Base-by-base conservation (phyloP, 2,888 invertebrate species). In the Campoplex nolae region DNA sequence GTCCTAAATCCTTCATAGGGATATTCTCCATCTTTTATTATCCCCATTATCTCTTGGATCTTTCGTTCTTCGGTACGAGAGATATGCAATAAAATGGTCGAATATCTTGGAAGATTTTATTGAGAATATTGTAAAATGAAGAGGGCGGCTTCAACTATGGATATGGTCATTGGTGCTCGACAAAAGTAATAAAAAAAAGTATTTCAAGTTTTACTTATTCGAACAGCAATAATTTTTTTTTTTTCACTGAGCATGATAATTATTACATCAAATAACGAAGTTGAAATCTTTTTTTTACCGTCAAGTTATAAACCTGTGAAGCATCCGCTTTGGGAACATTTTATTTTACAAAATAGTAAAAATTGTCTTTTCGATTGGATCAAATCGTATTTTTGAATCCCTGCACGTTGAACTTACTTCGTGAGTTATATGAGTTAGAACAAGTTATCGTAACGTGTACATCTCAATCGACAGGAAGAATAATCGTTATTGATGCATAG, bases 401-500 rank as follows among this genome's bases (percentile, higher is more conserved):
- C 45, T 45, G 13, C 45, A 42, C n/a, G 11, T 56, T 23, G 56
- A 28, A 32, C 58, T 58, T 32, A 4, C 13, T 11, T 4, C 3
- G 13, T 13, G 58, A 28, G 3, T 32, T 23, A 7, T n/a, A n/a
- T n/a, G n/a, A 28, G 18, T 8, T 42, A 9, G 32, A 67, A 38
- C 54, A 28, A 71, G 45, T 42, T 42, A 70, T n/a, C 62, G 18
- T 13, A 45, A 56, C 28, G 28, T 58, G n/a, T 75, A 48, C 54
- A 11, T 85, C 82, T 78, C 78, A 77, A 85, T 68, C 54, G 35
- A 48, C 23, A n/a, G 38, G 35, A 42, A 48, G 75, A 83, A 78
- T 76, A 83, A 80, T 86, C 74, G 68, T 78, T 83, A 75, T 79
- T 68, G 75, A 86, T 79, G 42, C 32, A 79, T 78, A 32, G 42